Base-by-base conservation (phyloP, 1,140 invertebrate species). In the Eupristina koningsbergeri region DNA sequence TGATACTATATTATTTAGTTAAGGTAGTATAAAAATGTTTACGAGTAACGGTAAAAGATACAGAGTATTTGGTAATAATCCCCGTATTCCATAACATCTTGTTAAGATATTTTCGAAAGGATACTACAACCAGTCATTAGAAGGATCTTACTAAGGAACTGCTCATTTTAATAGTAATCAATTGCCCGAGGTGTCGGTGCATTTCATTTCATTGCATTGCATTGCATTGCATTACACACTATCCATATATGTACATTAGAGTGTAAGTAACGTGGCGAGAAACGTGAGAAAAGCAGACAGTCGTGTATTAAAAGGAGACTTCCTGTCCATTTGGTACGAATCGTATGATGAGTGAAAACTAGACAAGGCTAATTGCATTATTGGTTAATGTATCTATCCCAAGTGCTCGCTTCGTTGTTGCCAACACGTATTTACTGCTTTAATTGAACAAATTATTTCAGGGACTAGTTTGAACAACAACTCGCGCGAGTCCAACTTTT, bases 11-110 rank as follows among this genome's bases (percentile, higher is more conserved):
- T 76, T 22, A 76, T 76, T 76, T 76, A 11, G 50, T 2, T 63
- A 63, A 63, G 15, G 15, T 63, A 36, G 45, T 63, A 13, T n/a
- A 63, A 73, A n/a, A 64, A 5, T 79, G 45, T n/a, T 47, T 34
- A n/a, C 41, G 63, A 47, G 15, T 79, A 79, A 79, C 77, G 63
- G 77, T 79, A 47, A 79, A n/a, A n/a, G n/a, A 22, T 47, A 75
- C 41, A 47, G 0, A 75, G 29, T 45, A 75, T 53, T 47, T 29
- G 36, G 29, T 29, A 34, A 75, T 75, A 53, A 36, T 36, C 63
- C 29, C n/a, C 11, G 61, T 67, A 47, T 50, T 61, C 53, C 53
- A 34, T 61, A 61, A 36, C 50, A 79, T 79, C 77, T 79, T 47
- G 77, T 79, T 78, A 79, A 67, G n/a, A 47, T 29, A 36, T 11